Conservation (phyloP, 1,140 invertebrate species). For the Saccostrea glomerata region DNA sequence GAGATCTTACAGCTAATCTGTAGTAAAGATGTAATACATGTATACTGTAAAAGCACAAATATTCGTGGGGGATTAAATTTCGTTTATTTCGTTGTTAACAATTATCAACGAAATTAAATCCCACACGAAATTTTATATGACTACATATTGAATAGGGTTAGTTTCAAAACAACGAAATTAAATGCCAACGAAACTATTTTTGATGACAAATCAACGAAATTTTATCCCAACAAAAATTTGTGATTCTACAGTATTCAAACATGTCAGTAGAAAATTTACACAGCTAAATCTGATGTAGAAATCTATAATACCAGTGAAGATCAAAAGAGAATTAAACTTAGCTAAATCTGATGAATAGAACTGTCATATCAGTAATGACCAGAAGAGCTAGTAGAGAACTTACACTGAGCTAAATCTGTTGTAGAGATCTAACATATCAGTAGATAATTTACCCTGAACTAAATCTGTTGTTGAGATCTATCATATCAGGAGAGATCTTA, state of each 20-base stretch:
- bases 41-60: no score
- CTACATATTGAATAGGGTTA: no score
- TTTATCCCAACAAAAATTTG: no score
- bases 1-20: constrained; percentile 59
- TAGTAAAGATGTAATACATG: constrained; percentile 71
- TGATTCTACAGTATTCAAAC: no score
- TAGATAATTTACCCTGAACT: constrained; percentile 63
- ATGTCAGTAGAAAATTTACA: not conserved
- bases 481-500: constrained; percentile 41
- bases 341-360: constrained; percentile 67
- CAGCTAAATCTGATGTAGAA: no score
- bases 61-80: no score
- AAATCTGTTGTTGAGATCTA: constrained; percentile 71
- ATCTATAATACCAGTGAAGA: constrained; percentile 45
- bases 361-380: constrained; percentile 63
- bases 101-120: no score
- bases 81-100: no score
- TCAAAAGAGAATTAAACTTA: constrained; percentile 68
- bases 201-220: no score
- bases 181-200: no score
- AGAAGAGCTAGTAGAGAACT: constrained; percentile 68
- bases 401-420: constrained; percentile 63
- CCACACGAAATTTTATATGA: no score
- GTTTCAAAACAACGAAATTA: no score
- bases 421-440: constrained; percentile 70